Percentiles rank a stretch among this genome's conserved stretches.
Conservation (phyloP, 2,888 invertebrate species). For the Punctoribates punctum region DNA sequence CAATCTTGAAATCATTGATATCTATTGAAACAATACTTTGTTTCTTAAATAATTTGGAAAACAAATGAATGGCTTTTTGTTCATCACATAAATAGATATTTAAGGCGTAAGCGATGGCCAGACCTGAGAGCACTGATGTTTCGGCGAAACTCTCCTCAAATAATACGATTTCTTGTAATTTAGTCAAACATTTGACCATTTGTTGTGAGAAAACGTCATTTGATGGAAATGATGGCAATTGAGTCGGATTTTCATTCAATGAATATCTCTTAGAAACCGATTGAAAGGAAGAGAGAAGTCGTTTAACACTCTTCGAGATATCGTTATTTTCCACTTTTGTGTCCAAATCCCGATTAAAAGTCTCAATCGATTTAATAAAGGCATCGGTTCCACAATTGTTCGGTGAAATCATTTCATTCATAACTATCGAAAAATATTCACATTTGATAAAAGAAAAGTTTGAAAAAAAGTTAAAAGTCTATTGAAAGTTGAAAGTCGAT, state of each 20-base stretch:
- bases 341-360: neutral
- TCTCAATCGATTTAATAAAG: neutral
- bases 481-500: too few species aligned
- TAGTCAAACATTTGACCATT: slow-evolving; percentile 16
- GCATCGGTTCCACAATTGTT: neutral
- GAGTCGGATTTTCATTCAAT: neutral
- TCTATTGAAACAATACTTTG: neutral
- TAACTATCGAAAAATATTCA: too few species aligned
- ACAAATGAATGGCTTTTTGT: slow-evolving; percentile 14
- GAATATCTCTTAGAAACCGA: slow-evolving; percentile 12
- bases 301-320: neutral
- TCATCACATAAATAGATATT: neutral
- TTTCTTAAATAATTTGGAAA: neutral
- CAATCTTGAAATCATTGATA: neutral
- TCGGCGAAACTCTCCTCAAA: slow-evolving; percentile 3
- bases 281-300: slow-evolving; percentile 14
- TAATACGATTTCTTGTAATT: slow-evolving; percentile 13
- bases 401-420: neutral
- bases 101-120: slow-evolving; percentile 7
- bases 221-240: neutral
- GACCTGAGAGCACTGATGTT: slow-evolving; percentile 20
- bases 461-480: too few species aligned
- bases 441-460: too few species aligned
- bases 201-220: neutral
- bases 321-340: slow-evolving; percentile 14